Evolutionary conservation across 1,140 invertebrate species (phyloP).

Genomic region (Hyles vespertilio): DNA sequence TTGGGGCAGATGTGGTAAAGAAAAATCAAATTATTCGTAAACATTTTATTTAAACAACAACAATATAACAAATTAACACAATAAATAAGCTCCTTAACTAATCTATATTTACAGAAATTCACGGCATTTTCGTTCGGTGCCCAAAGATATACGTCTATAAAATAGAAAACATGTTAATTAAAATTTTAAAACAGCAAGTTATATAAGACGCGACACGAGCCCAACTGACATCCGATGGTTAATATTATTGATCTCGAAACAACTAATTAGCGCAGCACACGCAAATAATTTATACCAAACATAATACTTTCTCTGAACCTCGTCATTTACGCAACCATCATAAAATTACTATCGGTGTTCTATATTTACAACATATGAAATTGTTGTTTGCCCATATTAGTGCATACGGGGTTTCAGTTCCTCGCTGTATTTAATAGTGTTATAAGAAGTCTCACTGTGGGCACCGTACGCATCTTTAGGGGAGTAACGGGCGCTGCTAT

Average conservation of each 20-base stretch:
- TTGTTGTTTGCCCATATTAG: constrained; percentile 29
- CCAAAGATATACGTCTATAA: no score
- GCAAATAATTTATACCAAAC: constrained; percentile 49
- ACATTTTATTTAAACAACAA: constrained; percentile 11
- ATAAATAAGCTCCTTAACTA: constrained; percentile 63
- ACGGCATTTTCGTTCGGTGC: constrained; percentile 23
- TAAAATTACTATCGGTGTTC: constrained; percentile 22
- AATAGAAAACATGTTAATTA: no score
- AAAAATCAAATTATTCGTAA: neutral
- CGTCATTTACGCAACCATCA: constrained; percentile 21
- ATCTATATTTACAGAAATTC: constrained; percentile 65
- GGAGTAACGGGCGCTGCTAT: constrained; percentile 41
- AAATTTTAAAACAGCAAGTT: constrained; percentile 24
- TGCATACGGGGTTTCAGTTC: constrained; percentile 57
- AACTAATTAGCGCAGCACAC: constrained; percentile 45
- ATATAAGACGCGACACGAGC: constrained; percentile 26
- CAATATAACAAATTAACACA: constrained; percentile 32
- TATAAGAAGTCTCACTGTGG: constrained; percentile 58
- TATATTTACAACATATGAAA: constrained; percentile 34
- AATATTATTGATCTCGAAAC: constrained; percentile 21
- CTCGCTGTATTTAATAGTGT: constrained; percentile 69
- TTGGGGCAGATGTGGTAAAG: neutral
- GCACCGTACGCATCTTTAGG: constrained; percentile 54
- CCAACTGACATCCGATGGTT: constrained; percentile 13
- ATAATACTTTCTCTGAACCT: constrained; percentile 36